Evolutionary conservation across 37 sponge, comb jelly and placozoan genomes (phyloP), one percentile per base, ranked within the genome.

Genomic region (Mnemiopsis leidyi): DNA sequence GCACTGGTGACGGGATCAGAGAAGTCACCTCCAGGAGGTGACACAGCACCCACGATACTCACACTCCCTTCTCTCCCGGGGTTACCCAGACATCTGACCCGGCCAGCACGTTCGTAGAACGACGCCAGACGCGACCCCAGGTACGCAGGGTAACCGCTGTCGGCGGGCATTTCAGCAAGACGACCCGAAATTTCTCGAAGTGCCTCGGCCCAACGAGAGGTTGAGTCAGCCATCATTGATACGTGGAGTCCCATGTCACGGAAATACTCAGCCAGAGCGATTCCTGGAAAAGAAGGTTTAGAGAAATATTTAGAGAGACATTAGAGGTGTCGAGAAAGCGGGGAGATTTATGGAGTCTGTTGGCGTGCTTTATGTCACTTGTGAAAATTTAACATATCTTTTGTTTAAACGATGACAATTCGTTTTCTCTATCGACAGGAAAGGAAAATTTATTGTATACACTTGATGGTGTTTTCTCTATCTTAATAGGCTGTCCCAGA

Each of bases 211-310:
- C 99, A 98, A 23, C 96, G 38, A 3, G 97, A 97, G 36, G 99
- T 98, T 68, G 97, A 97, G 95, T 98, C 99, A 5, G 99, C 99
- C 99, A 98, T 98, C 99, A 98, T 98, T 32, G 95, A 95, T 33
- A 98, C 99, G 94, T 98, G 97, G 94, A 95, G 95, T 39, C 99
- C 99, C 99, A 98, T 98, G 94, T 98, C 99, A 32, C 99, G 93
- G 95, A 98, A 98, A 94, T 98, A 98, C 90, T 98, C 99, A 0
- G 99, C 95, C 69, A 98, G 94, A 30, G 99, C 97, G 92, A 98
- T 98, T 0, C 97, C 96, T 96, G 61, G 36, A 3, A 76, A 68
- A 69, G 39, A n/a, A n/a, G n/a, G n/a, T n/a, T n/a, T n/a, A n/a
- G n/a, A n/a, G n/a, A n/a, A n/a, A n/a, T n/a, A n/a, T n/a, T n/a